A percentile compares a stretch with the other conserved stretches of the same genome.
These are phyloP conservation scores for Leptoclinus maculatus DNA, from an alignment of 2,797 vertebrate genomes.

Conservation along the genomic window DNA sequence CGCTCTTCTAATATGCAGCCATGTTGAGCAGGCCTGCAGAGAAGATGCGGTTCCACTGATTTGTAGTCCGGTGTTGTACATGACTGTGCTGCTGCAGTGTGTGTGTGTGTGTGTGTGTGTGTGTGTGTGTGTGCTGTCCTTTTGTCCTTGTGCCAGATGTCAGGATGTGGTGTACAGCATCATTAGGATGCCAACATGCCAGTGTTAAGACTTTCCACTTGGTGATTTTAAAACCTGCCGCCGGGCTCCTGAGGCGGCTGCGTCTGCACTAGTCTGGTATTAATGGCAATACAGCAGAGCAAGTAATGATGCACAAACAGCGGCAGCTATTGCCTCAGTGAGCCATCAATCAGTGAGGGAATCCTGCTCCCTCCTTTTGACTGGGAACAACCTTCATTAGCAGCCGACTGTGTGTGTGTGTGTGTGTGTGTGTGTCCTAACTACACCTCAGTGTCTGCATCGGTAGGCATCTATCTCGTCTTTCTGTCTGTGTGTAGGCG, in stretches of 20 bases:
- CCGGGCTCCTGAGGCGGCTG: conserved; percentile 34
- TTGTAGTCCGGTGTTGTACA: conserved; percentile 57
- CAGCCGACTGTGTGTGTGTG: conserved; percentile 18
- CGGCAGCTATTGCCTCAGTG: conserved; percentile 58
- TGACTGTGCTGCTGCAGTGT: conserved; percentile 50
- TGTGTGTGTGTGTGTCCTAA: conserved; percentile 30
- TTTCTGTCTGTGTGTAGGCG: conserved; percentile 25
- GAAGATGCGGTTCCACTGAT: conserved; percentile 52
- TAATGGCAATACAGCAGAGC: conserved; percentile 49
- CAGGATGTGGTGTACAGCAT: conserved; percentile 53
- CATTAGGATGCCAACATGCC: conserved; percentile 61
- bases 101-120: conserved; percentile 20
- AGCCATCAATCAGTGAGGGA: conserved; percentile 78
- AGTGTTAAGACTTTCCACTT: conserved; percentile 36
- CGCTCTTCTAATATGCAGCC: not conserved
- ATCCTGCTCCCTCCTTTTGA: conserved; percentile 68
- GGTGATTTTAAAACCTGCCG: conserved; percentile 36
- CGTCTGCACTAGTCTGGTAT: conserved; percentile 32
- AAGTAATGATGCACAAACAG: conserved; percentile 71
- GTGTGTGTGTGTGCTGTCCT: conserved; percentile 50
- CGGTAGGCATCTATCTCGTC: conserved; percentile 38
- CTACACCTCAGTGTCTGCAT: conserved; percentile 46
- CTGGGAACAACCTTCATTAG: conserved; percentile 77
- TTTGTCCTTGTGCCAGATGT: conserved; percentile 77
- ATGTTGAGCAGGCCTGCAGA: conserved; percentile 3